These are phyloP conservation scores for Bradypodion pumilum DNA, from an alignment of 2,797 vertebrate species.

Conservation along the genomic window DNA sequence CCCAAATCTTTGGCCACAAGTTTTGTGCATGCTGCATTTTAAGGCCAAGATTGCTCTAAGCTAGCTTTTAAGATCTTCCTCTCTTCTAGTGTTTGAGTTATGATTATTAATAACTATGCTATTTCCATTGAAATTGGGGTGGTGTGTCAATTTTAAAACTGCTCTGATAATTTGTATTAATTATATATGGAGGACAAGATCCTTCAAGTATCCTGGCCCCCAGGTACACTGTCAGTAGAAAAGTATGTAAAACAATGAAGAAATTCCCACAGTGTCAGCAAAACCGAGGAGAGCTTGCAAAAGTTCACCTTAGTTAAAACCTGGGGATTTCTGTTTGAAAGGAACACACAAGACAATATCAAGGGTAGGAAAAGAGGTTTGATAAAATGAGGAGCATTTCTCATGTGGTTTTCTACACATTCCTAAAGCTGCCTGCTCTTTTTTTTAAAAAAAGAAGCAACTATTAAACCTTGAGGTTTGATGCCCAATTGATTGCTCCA, in stretches of 20 bases:
- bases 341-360: background rate
- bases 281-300: background rate
- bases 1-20: too few relatives aligned
- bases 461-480: background rate
- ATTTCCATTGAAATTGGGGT: background rate
- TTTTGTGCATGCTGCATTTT: too few relatives aligned
- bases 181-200: background rate
- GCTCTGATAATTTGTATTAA: background rate
- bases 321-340: background rate
- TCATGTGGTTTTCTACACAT: background rate
- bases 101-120: background rate
- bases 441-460: too few relatives aligned
- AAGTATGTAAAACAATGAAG: background rate
- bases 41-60: background rate
- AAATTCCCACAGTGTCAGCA: background rate
- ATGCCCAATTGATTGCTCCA: background rate
- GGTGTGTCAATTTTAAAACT: background rate
- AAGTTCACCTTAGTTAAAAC: background rate
- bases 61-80: background rate
- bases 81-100: background rate
- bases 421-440: too few relatives aligned
- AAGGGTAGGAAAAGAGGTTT: background rate
- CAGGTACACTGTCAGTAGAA: background rate
- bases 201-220: too few relatives aligned
- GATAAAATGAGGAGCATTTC: background rate